Evolutionary conservation across 2,113 vertebrate genomes (phyloP), one percentile per base, ranked within the genome.

Genomic region (Poicephalus gulielmi): DNA sequence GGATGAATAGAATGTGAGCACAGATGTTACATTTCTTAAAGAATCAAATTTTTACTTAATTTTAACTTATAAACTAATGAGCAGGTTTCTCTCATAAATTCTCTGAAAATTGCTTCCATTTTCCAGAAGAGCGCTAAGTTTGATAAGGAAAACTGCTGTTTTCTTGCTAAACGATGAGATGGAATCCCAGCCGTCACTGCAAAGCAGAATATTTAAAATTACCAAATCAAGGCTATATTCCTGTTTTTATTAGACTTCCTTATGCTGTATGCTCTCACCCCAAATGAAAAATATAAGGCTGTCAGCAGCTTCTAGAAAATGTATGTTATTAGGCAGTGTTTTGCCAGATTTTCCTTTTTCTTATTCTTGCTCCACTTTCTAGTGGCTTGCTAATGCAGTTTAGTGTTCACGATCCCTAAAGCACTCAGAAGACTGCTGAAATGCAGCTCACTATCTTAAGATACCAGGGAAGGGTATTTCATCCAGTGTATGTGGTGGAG

Each of bases 41-140:
- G 28, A 94, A 93, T 94, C 19, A 33, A 83, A 63, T 92, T 90
- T 91, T 92, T 88, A 95, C 96, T 94, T 92, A 86, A 92, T 93
- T 96, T 92, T 71, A 75, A 74, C 30, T 93, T 89, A 64, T 30
- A 81, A 94, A 35, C 18, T 91, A 95, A 83, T 78, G 35, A 94
- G 92, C 46, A 80, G 18, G 9, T 78, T 93, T 82, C 19, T 83
- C 52, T 80, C 87, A 18, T 59, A 96, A 95, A 93, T 33, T 73
- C 22, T 74, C 44, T 71, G 82, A 88, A 88, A 83, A 81, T 64
- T 63, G 70, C 16, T 88, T 86, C 81, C 24, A 28, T 43, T 13
- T 27, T 93, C 37, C 35, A 37, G 63, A 85, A 77, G 23, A 93
- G 63, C 1, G 1, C 6, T 62, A 33, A 47, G 9, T 77, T 83